phyloP scores from a whole-genome alignment of 2,797 vertebrate genomes.

The Lithobates pipiens region DNA sequence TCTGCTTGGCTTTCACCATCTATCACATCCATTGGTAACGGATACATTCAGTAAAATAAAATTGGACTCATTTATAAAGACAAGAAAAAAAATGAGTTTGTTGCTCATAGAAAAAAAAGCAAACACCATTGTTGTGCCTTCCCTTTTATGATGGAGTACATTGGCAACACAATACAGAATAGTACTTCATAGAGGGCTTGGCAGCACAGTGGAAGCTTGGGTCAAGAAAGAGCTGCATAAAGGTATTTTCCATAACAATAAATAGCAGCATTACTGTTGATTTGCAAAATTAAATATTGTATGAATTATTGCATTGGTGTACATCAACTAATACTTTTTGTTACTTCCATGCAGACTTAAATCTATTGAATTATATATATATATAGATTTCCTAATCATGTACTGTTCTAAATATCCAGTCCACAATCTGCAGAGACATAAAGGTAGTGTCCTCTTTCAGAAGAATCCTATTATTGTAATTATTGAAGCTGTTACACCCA shows the following conservation, averaged over 20 bases:
- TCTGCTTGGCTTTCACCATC: background rate
- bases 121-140: background rate
- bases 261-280: background rate
- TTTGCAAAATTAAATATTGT: background rate
- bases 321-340: background rate
- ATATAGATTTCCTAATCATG: background rate
- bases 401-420: background rate
- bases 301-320: background rate
- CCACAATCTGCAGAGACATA: background rate
- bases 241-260: constrained; percentile 3
- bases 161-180: background rate
- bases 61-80: background rate
- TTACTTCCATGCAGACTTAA: background rate
- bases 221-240: background rate
- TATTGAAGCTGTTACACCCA: background rate
- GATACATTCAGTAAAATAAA: too few species aligned
- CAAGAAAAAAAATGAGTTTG: background rate
- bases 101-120: background rate
- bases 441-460: background rate
- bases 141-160: background rate
- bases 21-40: background rate
- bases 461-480: background rate
- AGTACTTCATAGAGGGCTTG: background rate
- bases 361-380: background rate
- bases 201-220: background rate